Evolutionary conservation across 2,888 invertebrate species (phyloP), one percentile per base, ranked within the genome.

Genomic region (Tyria jacobaeae): DNA sequence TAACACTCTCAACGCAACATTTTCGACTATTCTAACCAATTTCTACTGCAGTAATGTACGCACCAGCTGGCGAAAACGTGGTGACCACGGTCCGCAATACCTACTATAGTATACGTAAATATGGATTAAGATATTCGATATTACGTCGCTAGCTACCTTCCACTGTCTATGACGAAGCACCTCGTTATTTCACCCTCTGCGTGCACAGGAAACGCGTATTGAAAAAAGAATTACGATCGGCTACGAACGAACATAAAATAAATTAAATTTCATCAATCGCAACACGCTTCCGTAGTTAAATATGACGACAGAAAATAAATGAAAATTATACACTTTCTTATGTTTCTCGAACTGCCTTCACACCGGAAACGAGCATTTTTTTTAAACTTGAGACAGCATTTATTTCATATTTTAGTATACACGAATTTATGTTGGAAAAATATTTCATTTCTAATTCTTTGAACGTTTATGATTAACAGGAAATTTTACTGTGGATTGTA

Each of bases 51-150:
- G 85, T 84, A 87, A 85, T 85, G 87, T 87, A 89, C 90, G 86
- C 87, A 91, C 93, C 94, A 94, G 94, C 92, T 94, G 94, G 92
- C 88, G 81, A 91, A 92, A 94, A 94, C 94, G 94, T 94, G 94
- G 92, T 92, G 82, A 84, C 84, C 88, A 86, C 84, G 80, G 79
- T 80, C 81, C 81, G 83, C 76, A 73, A 81, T 83, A 84, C 76
- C 79, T 86, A 83, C 82, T 87, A 84, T 81, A 80, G 81, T 75
- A 85, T 84, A 88, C 76, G 84, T 89, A 89, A 89, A 89, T 90
- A 92, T 89, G 87, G 88, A 87, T 81, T 84, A 83, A 88, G 88
- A 87, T 86, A 90, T 90, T 87, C 85, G 88, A 89, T 90, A 91
- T 84, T 87, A 86, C 86, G 84, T 87, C 79, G 82, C 78, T 84